Conservation (phyloP, 2,888 invertebrate species). For the Strigamia transsilvanica region DNA sequence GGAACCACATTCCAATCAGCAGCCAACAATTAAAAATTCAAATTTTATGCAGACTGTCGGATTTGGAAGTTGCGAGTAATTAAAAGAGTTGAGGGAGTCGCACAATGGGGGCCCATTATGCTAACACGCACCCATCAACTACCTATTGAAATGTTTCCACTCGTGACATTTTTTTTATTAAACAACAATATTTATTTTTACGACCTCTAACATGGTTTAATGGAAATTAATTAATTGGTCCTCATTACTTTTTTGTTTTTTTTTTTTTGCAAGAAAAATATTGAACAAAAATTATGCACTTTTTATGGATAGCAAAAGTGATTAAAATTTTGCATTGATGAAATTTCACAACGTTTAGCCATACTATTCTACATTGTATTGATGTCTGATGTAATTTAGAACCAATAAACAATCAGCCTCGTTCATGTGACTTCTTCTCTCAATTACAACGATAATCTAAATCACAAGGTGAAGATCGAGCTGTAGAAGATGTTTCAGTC, state of each 20-base stretch:
- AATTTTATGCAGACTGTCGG: slow-evolving; percentile 22
- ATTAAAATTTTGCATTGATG: no score
- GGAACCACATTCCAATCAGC: slow-evolving; percentile 33
- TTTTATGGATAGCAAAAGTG: no score
- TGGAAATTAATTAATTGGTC: background rate
- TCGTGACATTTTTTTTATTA: background rate
- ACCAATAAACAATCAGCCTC: no score
- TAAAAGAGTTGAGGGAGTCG: slow-evolving; percentile 6
- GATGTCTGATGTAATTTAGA: no score
- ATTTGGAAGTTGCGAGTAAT: slow-evolving; percentile 11
- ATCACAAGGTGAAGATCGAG: no score
- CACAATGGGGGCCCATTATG: slow-evolving; percentile 28
- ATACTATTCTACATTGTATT: no score
- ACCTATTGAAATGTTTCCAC: slow-evolving; percentile 12
- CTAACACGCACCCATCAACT: slow-evolving; percentile 35
- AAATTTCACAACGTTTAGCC: no score
- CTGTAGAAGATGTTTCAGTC: no score
- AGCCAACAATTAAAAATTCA: slow-evolving; percentile 45
- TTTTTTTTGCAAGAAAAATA: no score
- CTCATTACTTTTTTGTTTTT: background rate
- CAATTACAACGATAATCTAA: no score
- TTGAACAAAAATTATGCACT: no score
- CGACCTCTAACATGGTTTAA: background rate
- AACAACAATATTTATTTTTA: background rate
- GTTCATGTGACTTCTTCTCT: no score